Evolutionary conservation across 1,140 invertebrate genomes (phyloP), one percentile per base, ranked within the genome.

Genomic region (Delia radicum): DNA sequence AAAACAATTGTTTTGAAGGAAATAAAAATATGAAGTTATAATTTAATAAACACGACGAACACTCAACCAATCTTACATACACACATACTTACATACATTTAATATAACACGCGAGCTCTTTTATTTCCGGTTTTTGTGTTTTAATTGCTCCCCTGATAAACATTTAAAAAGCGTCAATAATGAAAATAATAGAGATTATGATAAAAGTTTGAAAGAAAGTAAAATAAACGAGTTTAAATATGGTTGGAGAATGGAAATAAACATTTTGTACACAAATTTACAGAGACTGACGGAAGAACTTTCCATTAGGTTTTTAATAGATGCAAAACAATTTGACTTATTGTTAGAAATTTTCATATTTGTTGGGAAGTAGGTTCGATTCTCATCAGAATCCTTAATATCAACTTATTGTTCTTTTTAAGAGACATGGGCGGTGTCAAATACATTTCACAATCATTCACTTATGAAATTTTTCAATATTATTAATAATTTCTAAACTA

Each of bases 81-180:
- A 42, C 48, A 12, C 42, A n/a, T 21, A 73, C 37, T 48, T 26
- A 12, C 13, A 31, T 3, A 10, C 48, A 73, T n/a, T 31, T 28
- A 69, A 27, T 29, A 69, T 24, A 24, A 13, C n/a, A 62, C 72
- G 67, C 37, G 42, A 24, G 29, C 28, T 48, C 18, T 72, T 18
- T 55, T n/a, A 10, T 31, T 61, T 15, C 3, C 8, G 26, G 21
- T 74, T 63, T n/a, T 74, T 74, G 6, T 63, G 46, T 75, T 77
- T 77, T 77, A 77, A 77, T 77, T 77, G 76, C 76, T 77, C 76
- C 76, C 76, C 21, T 62, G 76, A 63, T 77, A 74, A 65, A 77
- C 74, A 75, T 76, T 76, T 63, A 73, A 65, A 62, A 74, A 74
- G 26, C 33, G 73, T 62, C 73, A 74, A 74, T 63, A 65, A 74